Evolutionary conservation across 2,113 vertebrate genomes (phyloP).

Genomic region (Meles meles): DNA sequence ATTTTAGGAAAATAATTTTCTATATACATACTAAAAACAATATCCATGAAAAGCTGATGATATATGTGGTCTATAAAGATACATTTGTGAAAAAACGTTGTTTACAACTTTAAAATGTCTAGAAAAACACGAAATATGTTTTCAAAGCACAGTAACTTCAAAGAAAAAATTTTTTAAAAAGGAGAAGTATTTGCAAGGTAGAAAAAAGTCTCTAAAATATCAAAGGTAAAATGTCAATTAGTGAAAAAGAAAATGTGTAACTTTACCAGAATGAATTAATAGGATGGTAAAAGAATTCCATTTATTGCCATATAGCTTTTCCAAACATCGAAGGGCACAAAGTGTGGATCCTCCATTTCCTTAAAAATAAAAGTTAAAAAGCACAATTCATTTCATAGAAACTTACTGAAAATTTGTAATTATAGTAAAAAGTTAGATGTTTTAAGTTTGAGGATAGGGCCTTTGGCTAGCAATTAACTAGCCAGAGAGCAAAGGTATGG

Average conservation of each 20-base stretch:
- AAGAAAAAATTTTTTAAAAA: not conserved
- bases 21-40: not conserved
- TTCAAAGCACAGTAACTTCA: slow-evolving; percentile 42
- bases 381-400: not conserved
- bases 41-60: not conserved
- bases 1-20: slow-evolving; percentile 7
- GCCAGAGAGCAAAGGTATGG: not conserved
- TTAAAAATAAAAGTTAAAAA: slow-evolving; percentile 70
- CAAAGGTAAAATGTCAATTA: not conserved
- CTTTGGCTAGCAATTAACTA: not conserved
- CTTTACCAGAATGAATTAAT: slow-evolving; percentile 95
- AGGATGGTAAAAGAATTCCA: slow-evolving; percentile 86
- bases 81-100: not conserved
- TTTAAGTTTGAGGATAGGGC: not conserved
- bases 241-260: slow-evolving; percentile 4
- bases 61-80: not conserved
- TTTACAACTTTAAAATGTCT: not conserved
- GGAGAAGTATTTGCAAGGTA: not conserved
- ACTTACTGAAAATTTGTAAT: not conserved
- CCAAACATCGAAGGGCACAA: slow-evolving; percentile 84
- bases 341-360: slow-evolving; percentile 97
- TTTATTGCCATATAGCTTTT: slow-evolving; percentile 84
- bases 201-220: not conserved
- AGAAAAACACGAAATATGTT: slow-evolving; percentile 21
- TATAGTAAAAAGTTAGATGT: not conserved